A percentile compares a stretch with the other conserved stretches of the same genome.
phyloP scores from a whole-genome alignment of 1,140 invertebrate genomes.

The Papilio polyxenes region DNA sequence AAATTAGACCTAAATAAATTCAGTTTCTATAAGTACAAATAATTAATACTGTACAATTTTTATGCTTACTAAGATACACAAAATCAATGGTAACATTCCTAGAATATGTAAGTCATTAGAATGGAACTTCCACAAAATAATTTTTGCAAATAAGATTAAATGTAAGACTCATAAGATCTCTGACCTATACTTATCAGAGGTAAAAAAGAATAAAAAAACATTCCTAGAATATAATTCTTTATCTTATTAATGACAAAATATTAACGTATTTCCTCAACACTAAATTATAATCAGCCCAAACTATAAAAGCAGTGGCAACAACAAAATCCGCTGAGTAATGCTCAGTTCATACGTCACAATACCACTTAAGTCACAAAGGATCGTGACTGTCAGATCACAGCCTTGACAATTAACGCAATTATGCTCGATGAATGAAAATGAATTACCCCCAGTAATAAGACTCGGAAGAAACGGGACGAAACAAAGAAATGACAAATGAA shows the following conservation, averaged over 20 bases:
- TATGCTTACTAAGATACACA: no score
- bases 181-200: no score
- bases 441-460: conserved; percentile 33
- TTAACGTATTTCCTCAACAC: background rate
- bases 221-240: background rate
- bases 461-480: conserved; percentile 18
- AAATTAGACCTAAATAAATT: background rate
- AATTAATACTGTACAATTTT: no score
- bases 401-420: conserved; percentile 27
- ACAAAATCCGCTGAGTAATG: background rate
- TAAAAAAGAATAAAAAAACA: no score
- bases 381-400: conserved; percentile 18
- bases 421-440: conserved; percentile 39
- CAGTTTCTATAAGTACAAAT: background rate
- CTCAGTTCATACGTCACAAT: conserved; percentile 10
- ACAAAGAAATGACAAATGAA: conserved; percentile 29
- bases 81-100: background rate
- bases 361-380: conserved; percentile 20
- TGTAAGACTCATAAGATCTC: no score
- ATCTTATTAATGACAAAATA: background rate
- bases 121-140: no score
- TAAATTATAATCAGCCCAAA: background rate
- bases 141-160: no score
- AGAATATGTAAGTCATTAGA: no score
- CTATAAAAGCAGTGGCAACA: background rate